Evolutionary conservation across 2,888 invertebrate genomes (phyloP).

Genomic region (Agonopterix arenella): DNA sequence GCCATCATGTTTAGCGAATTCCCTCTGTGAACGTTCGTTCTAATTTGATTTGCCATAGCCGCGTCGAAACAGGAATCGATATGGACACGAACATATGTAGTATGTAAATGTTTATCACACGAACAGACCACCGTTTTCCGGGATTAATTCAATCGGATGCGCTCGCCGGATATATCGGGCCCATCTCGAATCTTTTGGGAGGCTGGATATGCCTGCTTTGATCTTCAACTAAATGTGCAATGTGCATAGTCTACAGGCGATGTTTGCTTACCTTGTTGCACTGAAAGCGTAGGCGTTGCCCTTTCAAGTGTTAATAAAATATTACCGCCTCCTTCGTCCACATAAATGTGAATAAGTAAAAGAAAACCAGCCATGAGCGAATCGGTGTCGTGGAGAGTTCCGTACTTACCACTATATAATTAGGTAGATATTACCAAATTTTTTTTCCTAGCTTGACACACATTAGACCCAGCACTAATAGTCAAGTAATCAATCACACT

Average conservation of each 20-base stretch:
- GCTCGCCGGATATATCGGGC: slow-evolving; percentile 46
- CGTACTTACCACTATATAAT: too few relatives aligned
- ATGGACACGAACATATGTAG: slow-evolving; percentile 7
- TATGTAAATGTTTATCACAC: slow-evolving; percentile 27
- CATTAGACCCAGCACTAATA: too few relatives aligned
- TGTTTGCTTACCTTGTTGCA: not conserved
- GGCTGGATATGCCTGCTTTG: slow-evolving; percentile 41
- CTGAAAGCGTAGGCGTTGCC: too few relatives aligned
- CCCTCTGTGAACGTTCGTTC: not conserved
- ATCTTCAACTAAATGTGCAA: slow-evolving; percentile 10
- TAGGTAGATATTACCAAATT: too few relatives aligned
- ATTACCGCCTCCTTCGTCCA: too few relatives aligned
- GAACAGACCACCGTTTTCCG: slow-evolving; percentile 40
- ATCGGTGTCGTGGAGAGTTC: too few relatives aligned
- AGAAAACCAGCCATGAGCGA: too few relatives aligned
- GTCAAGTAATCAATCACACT: too few relatives aligned
- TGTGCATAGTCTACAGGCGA: not conserved
- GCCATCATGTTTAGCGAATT: not conserved
- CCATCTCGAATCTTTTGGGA: slow-evolving; percentile 44
- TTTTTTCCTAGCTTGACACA: too few relatives aligned
- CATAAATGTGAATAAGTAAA: too few relatives aligned
- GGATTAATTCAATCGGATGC: slow-evolving; percentile 69
- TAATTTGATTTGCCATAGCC: not conserved
- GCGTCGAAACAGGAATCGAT: slow-evolving; percentile 1
- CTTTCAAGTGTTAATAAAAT: too few relatives aligned